A percentile compares a stretch with the other conserved stretches of the same genome.
Evolutionary conservation across 35 echinoderm and acorn worm genomes (phyloP).

Genomic region (Patiria miniata): DNA sequence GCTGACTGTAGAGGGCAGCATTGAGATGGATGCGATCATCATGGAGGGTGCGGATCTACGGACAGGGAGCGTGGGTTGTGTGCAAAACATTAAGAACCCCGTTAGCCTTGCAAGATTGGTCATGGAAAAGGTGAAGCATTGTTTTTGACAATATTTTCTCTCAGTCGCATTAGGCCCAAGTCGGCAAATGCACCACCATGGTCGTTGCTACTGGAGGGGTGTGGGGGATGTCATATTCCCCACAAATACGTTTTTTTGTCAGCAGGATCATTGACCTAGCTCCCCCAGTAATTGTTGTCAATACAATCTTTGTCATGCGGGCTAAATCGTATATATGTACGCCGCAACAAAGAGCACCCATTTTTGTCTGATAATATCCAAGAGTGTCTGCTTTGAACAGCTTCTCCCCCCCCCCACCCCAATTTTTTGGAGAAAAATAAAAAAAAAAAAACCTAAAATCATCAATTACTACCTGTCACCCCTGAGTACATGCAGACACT

Average conservation of each 20-base stretch:
- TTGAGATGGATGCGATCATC: constrained; percentile 89
- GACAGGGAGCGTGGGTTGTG: constrained; percentile 69
- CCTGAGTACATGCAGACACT: too few relatives aligned
- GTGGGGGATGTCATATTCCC: neutral
- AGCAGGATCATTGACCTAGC: neutral
- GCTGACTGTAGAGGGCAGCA: constrained; percentile 48
- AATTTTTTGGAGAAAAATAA: too few relatives aligned
- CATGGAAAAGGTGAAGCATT: constrained; percentile 80
- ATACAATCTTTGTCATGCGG: neutral
- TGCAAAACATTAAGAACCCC: constrained; percentile 82
- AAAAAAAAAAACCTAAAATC: too few relatives aligned
- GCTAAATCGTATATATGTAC: neutral
- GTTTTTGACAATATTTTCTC: too few relatives aligned
- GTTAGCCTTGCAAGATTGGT: constrained; percentile 85
- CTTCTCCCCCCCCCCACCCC: too few relatives aligned
- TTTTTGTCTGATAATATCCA: too few relatives aligned
- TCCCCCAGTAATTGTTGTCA: neutral
- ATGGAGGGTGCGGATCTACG: constrained; percentile 78
- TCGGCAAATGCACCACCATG: neutral
- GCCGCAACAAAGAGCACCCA: too few relatives aligned
- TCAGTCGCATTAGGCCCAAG: neutral
- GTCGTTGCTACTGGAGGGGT: neutral
- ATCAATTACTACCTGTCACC: too few relatives aligned
- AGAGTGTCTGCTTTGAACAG: too few relatives aligned
- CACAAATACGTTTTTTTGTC: neutral